Base-by-base conservation (phyloP, 2,113 vertebrate genomes). In the Smithornis capensis region DNA sequence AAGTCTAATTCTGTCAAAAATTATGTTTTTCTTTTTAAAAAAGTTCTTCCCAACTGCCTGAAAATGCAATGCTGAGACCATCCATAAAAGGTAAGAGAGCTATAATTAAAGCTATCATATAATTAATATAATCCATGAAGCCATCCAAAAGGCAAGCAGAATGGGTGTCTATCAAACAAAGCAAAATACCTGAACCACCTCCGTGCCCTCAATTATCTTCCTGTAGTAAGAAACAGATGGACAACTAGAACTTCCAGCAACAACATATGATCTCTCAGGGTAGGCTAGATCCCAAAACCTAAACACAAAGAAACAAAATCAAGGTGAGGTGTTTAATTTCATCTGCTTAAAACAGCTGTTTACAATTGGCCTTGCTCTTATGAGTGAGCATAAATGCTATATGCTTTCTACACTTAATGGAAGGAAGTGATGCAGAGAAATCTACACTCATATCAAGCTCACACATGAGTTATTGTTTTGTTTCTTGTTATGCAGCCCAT, bases 211-310 rank as follows among this genome's bases (percentile, higher is more conserved):
- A 21, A 99, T 99, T 94, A 99, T 99, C 97, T 99, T 99, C 85
- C 98, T 98, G 93, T 98, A 99, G 97, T 99, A 99, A n/a, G 99
- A 99, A 49, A 99, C 99, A 6, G 99, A 99, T 1, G 98, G 98
- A 88, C 98, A 98, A 24, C 98, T 98, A 47, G 98, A 98, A 86
- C 99, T 98, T 84, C 99, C 99, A 0, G 98, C 99, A 44, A 99
- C 98, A 78, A 99, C 95, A 27, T 99, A 99, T 0, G 99, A 99
- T 94, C 99, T 98, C 96, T 99, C 99, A 12, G 99, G 99, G 84
- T 99, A 99, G 29, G 98, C 99, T 91, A 99, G 85, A 96, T 99
- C 99, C 99, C 99, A 99, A 96, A 99, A 99, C 97, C 99, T 99
- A 90, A 53, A 73, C 49, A 68, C 28, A 71, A 80, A 87, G 42